phyloP scores from a whole-genome alignment of 2,113 vertebrate genomes.

The Beaufortia kweichowensis region DNA sequence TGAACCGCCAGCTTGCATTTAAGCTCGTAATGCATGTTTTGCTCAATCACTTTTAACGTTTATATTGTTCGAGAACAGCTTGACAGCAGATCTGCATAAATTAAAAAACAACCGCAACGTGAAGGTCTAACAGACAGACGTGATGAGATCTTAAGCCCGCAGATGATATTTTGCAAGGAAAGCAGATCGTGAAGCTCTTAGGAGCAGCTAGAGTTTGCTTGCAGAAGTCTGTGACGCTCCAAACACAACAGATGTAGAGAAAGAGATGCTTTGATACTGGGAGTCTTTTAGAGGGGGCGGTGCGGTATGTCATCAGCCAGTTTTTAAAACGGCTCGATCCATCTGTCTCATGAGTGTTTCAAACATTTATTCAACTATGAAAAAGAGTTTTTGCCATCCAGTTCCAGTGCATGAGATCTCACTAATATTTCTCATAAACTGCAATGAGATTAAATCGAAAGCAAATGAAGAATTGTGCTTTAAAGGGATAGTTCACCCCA shows the following conservation, averaged over 20 bases:
- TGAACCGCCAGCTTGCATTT: slow-evolving; percentile 20
- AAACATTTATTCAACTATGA: slow-evolving; percentile 7
- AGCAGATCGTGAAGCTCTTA: slow-evolving; percentile 9
- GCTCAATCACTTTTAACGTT: neutral
- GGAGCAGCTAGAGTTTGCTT: slow-evolving; percentile 16
- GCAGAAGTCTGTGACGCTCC: slow-evolving; percentile 22
- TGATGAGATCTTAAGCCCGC: neutral
- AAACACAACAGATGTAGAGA: slow-evolving; percentile 40
- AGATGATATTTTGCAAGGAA: slow-evolving; percentile 8
- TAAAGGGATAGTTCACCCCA: too few species aligned
- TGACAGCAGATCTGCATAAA: slow-evolving; percentile 7
- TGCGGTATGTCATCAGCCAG: slow-evolving; percentile 63
- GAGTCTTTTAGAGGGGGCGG: slow-evolving; percentile 60
- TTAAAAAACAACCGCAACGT: neutral
- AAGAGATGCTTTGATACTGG: slow-evolving; percentile 39
- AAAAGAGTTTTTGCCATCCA: neutral
- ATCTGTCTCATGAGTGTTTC: slow-evolving; percentile 53
- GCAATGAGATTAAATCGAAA: neutral
- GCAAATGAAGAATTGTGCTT: neutral
- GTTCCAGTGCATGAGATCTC: too few species aligned
- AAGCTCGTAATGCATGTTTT: neutral
- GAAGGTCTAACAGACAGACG: neutral
- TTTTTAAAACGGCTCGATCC: slow-evolving; percentile 68
- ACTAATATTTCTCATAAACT: neutral
- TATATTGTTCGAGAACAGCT: neutral